Percentiles rank a stretch among this genome's conserved stretches.
Conservation (phyloP, 2,113 vertebrate species). For the Saguinus midas region DNA sequence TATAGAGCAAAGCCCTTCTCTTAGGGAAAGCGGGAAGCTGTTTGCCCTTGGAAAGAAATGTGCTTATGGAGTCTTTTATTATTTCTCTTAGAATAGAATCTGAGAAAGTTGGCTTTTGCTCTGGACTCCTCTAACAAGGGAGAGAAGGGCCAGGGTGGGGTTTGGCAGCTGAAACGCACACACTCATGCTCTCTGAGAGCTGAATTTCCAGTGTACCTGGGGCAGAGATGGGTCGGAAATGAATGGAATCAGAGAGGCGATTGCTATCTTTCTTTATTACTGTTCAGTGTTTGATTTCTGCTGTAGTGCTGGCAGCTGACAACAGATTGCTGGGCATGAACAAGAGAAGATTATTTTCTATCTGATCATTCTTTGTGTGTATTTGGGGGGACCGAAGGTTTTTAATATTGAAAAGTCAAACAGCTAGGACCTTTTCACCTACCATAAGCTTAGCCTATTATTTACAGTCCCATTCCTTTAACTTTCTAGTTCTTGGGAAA, state of each 20-base stretch:
- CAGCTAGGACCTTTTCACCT: background rate
- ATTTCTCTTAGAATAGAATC: background rate
- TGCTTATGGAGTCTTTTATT: background rate
- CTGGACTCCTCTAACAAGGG: background rate
- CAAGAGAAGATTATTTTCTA: background rate
- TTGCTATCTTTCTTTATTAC: background rate
- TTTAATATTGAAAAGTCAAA: conserved; percentile 29
- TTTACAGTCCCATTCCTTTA: background rate
- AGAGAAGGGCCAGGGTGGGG: background rate
- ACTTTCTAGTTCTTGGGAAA: conserved; percentile 18
- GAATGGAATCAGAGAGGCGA: background rate
- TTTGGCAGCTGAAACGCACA: background rate
- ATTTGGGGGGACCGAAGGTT: background rate
- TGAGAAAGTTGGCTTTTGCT: background rate
- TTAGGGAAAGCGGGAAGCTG: background rate
- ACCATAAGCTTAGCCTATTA: background rate
- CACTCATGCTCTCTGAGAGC: background rate
- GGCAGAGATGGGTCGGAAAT: accelerated
- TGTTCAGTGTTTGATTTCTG: conserved; percentile 32
- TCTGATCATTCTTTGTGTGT: background rate
- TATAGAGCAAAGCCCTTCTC: background rate
- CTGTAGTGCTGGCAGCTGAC: background rate
- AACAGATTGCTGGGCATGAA: background rate
- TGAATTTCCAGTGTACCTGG: background rate
- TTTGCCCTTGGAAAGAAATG: background rate